Conservation (phyloP, 2,113 vertebrate species). For the Lipotes vexillifer region DNA sequence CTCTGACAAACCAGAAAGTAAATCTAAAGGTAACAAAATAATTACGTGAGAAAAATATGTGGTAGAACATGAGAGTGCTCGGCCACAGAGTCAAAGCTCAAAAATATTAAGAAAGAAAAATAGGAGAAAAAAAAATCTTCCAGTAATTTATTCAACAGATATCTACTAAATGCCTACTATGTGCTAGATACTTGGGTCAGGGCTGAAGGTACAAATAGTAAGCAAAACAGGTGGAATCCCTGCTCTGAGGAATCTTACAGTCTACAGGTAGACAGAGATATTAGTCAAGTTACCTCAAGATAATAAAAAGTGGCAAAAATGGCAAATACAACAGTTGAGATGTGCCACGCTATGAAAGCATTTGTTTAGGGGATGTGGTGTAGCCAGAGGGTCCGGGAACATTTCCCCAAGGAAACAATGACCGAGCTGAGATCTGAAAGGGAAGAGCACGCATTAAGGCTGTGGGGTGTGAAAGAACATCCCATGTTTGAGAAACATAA, state of each 20-base stretch:
- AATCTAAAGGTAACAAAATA: background rate
- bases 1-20: background rate
- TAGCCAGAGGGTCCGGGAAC: background rate
- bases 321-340: background rate
- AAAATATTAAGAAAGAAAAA: background rate
- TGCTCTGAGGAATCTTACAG: background rate
- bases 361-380: background rate
- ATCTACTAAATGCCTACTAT: background rate
- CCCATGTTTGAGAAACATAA: background rate
- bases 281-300: background rate
- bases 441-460: fast-evolving
- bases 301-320: background rate
- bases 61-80: background rate
- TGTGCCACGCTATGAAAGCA: background rate
- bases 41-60: background rate
- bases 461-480: background rate
- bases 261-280: background rate
- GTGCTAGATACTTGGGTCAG: background rate
- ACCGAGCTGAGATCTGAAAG: background rate
- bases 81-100: background rate
- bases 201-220: background rate
- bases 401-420: background rate
- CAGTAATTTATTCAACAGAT: background rate
- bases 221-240: background rate
- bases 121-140: background rate